Percentiles rank a stretch among this genome's conserved stretches.
phyloP scores from a whole-genome alignment of 2,113 vertebrate species.

The Bubalus kerabau region DNA sequence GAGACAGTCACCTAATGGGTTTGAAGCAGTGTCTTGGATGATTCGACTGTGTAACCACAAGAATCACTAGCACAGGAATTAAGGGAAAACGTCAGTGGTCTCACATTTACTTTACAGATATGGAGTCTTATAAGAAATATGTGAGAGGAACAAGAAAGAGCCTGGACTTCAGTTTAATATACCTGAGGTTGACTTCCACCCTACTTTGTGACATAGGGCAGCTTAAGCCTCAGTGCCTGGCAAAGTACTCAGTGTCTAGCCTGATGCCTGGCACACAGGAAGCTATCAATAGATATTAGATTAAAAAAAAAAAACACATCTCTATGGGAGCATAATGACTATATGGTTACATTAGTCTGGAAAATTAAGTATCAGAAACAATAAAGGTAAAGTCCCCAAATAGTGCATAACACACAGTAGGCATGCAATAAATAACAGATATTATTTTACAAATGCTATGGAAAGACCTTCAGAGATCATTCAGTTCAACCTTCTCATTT shows the following conservation, averaged over 20 bases:
- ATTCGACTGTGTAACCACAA: neutral
- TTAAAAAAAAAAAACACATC: neutral
- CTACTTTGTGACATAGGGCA: neutral
- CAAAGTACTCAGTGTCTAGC: neutral
- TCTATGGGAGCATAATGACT: neutral
- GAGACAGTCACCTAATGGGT: neutral
- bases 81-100: neutral
- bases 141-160: neutral
- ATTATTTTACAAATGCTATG: neutral
- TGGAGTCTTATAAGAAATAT: neutral
- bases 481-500: neutral
- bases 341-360: neutral
- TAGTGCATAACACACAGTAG: neutral
- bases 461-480: neutral
- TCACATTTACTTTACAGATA: neutral
- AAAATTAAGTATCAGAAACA: conserved; percentile 3
- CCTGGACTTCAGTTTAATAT: neutral
- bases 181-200: neutral
- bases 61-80: neutral
- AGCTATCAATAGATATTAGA: neutral
- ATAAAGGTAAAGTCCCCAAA: neutral
- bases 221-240: neutral
- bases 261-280: neutral
- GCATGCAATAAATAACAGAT: neutral
- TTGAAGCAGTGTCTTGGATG: neutral